These are phyloP conservation scores for Colletes latitarsis DNA, from an alignment of 1,140 invertebrate species.

Conservation along the genomic window DNA sequence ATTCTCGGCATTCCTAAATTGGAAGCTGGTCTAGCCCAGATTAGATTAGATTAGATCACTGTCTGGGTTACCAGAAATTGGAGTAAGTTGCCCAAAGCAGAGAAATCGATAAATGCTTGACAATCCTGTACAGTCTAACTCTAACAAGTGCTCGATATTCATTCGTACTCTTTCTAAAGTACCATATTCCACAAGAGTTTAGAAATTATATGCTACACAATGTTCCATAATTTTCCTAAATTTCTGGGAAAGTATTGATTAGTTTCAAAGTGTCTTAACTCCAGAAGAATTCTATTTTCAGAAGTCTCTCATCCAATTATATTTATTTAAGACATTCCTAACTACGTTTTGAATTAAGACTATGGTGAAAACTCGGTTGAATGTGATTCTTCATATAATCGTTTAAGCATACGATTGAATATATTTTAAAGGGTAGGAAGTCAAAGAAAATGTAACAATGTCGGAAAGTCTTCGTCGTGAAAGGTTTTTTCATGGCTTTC, in stretches of 20 bases:
- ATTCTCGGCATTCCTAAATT: slow-evolving; percentile 63
- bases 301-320: too few relatives aligned
- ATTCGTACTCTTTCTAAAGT: too few relatives aligned
- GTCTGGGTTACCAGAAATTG: slow-evolving; percentile 34
- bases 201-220: too few relatives aligned
- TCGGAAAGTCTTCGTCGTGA: not conserved
- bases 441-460: not conserved
- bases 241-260: too few relatives aligned
- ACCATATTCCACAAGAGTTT: too few relatives aligned
- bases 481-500: slow-evolving; percentile 17
- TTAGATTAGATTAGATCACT: slow-evolving; percentile 53
- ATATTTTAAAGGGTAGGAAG: not conserved
- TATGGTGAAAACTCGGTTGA: too few relatives aligned
- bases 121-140: not conserved
- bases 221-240: too few relatives aligned
- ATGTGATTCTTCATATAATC: not conserved
- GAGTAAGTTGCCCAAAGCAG: slow-evolving; percentile 21
- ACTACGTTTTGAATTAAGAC: too few relatives aligned
- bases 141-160: not conserved
- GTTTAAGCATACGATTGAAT: not conserved
- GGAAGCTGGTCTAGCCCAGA: slow-evolving; percentile 41
- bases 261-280: too few relatives aligned
- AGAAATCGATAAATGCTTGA: slow-evolving; percentile 20
- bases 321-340: too few relatives aligned
- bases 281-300: too few relatives aligned